Percentiles rank a stretch among this genome's conserved stretches.
These are phyloP conservation scores for Coreoperca whiteheadi DNA, from an alignment of 2,113 vertebrate genomes.

Conservation along the genomic window DNA sequence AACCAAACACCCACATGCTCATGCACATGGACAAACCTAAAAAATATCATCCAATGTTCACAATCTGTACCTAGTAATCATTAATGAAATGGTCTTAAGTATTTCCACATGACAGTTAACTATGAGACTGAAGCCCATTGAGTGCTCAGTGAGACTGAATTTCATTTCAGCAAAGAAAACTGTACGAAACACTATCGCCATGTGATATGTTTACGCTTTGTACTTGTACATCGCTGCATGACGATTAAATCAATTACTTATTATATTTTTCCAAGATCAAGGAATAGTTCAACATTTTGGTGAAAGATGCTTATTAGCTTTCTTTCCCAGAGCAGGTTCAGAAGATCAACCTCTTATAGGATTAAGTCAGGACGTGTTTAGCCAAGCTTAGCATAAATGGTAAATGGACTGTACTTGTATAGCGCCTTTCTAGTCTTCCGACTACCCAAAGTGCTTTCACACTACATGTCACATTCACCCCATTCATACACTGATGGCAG, in stretches of 20 bases:
- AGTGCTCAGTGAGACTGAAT: not conserved
- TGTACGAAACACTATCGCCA: too few species aligned
- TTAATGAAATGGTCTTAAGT: not conserved
- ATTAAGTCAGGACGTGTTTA: not conserved
- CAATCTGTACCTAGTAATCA: not conserved
- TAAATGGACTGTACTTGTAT: too few species aligned
- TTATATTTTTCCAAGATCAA: constrained; percentile 20
- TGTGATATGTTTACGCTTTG: too few species aligned
- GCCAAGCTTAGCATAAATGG: not conserved
- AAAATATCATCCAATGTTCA: not conserved
- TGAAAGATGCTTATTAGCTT: constrained; percentile 4
- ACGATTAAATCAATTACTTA: constrained; percentile 4
- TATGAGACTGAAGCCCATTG: not conserved
- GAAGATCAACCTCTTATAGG: not conserved
- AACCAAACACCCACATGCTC: constrained; percentile 1
- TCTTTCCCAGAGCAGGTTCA: not conserved
- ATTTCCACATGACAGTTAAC: constrained; percentile 7
- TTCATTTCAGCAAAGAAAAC: not conserved
- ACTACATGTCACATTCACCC: too few species aligned
- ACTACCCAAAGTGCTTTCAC: too few species aligned
- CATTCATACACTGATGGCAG: too few species aligned
- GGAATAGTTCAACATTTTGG: not conserved
- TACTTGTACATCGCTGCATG: not conserved
- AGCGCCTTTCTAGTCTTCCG: too few species aligned
- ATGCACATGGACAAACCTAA: constrained; percentile 6